These are phyloP conservation scores for Batillaria attramentaria DNA, from an alignment of 1,140 invertebrate species.

Conservation along the genomic window DNA sequence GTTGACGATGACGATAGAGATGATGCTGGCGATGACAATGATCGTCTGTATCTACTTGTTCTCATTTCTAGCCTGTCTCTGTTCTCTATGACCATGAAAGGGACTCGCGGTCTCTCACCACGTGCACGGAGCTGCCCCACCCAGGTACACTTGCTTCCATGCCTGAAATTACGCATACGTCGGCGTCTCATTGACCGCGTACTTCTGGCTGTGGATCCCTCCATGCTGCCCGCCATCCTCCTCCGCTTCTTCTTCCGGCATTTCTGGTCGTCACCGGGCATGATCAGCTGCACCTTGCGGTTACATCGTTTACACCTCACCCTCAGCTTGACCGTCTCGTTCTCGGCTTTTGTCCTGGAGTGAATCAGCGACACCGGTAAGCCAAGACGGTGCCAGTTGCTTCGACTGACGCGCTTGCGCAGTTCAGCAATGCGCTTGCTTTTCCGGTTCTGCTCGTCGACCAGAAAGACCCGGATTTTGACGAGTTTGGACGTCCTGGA, in stretches of 20 bases:
- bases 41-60: neutral
- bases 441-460: conserved; percentile 23
- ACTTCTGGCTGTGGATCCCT: neutral
- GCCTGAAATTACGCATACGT: neutral
- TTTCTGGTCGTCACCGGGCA: conserved; percentile 1
- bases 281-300: conserved; percentile 18
- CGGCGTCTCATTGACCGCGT: neutral
- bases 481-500: conserved; percentile 5
- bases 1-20: neutral
- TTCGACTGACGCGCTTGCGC: conserved; percentile 15
- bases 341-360: neutral
- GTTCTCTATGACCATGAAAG: conserved; percentile 33
- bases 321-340: conserved; percentile 20
- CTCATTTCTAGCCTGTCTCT: neutral
- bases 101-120: neutral
- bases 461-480: conserved; percentile 28
- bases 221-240: neutral
- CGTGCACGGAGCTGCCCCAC: neutral
- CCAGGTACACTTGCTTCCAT: conserved; percentile 4
- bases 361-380: conserved; percentile 27
- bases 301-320: conserved; percentile 30
- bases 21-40: neutral
- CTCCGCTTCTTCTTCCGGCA: neutral
- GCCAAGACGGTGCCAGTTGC: conserved; percentile 13
- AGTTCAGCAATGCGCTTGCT: conserved; percentile 27